Conservation (phyloP, 1,140 invertebrate species). For the Apis cerana region DNA sequence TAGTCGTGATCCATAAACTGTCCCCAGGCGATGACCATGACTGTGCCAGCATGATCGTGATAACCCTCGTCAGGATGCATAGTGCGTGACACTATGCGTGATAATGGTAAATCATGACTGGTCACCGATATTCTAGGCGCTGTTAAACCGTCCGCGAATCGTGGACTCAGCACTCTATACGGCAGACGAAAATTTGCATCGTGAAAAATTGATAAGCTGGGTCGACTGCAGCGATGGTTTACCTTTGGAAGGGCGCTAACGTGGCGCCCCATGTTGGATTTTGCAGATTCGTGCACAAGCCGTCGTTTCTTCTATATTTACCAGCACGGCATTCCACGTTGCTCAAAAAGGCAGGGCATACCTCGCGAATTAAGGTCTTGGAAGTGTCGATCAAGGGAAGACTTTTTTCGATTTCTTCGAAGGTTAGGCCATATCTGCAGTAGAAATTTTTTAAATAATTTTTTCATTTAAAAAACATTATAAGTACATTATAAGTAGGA, state of each 20-base stretch:
- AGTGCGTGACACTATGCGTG: slow-evolving; percentile 92
- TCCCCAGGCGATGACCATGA: slow-evolving; percentile 96
- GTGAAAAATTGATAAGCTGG: background rate
- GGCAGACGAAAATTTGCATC: background rate
- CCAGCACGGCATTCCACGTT: slow-evolving; percentile 93
- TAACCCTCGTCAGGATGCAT: slow-evolving; percentile 95
- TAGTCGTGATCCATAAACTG: slow-evolving; percentile 98
- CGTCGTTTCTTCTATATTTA: slow-evolving; percentile 95
- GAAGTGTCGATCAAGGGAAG: slow-evolving; percentile 94
- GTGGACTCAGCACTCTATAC: slow-evolving; percentile 87
- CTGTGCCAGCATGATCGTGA: slow-evolving; percentile 96
- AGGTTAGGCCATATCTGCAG: slow-evolving; percentile 89
- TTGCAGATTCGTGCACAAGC: slow-evolving; percentile 95
- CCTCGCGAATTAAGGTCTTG: slow-evolving; percentile 92
- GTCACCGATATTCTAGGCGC: slow-evolving; percentile 89
- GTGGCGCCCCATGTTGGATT: slow-evolving; percentile 96
- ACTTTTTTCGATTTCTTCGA: slow-evolving; percentile 93
- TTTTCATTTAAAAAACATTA: background rate
- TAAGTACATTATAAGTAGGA: no score
- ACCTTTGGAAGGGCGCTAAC: slow-evolving; percentile 91
- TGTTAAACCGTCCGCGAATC: slow-evolving; percentile 91
- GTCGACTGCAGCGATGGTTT: slow-evolving; percentile 35
- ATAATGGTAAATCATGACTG: slow-evolving; percentile 88
- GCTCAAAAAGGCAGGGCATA: slow-evolving; percentile 93
- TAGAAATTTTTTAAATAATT: background rate